Percentiles rank a stretch among this genome's conserved stretches.
Evolutionary conservation across 2,113 vertebrate species (phyloP).

Genomic region (Scalopus aquaticus): DNA sequence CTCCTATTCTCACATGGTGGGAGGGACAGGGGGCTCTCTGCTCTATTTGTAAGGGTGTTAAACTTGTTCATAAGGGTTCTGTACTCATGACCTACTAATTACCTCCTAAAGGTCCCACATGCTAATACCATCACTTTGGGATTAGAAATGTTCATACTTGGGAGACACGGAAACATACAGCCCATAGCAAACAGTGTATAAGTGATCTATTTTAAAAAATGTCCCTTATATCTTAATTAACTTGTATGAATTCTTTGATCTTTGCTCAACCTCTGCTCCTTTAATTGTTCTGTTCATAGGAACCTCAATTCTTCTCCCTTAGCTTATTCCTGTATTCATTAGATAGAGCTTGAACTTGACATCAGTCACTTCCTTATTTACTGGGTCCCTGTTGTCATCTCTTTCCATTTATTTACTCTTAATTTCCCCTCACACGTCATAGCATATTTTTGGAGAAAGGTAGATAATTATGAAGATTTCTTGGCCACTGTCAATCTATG

Average conservation of each 20-base stretch:
- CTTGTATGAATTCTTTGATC: background rate
- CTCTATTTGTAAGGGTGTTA: background rate
- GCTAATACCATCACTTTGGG: background rate
- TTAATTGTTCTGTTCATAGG: background rate
- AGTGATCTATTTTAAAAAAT: background rate
- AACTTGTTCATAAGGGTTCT: background rate
- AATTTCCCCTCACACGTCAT: background rate
- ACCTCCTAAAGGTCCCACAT: background rate
- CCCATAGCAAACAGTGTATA: background rate
- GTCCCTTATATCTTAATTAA: background rate
- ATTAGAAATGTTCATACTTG: background rate
- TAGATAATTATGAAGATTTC: background rate
- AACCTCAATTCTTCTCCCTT: background rate
- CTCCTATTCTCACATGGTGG: background rate
- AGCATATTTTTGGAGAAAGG: background rate
- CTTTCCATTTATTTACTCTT: constrained; percentile 3
- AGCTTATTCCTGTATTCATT: background rate
- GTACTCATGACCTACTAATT: background rate
- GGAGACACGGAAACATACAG: background rate
- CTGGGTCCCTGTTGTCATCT: background rate
- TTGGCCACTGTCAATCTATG: background rate
- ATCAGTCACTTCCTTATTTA: constrained; percentile 13
- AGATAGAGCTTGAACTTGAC: background rate
- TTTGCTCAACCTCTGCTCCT: background rate
- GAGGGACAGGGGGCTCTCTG: background rate